Evolutionary conservation across 35 echinoderm and acorn worm species (phyloP), one percentile per base, ranked within the genome.

Genomic region (Lytechinus variegatus): DNA sequence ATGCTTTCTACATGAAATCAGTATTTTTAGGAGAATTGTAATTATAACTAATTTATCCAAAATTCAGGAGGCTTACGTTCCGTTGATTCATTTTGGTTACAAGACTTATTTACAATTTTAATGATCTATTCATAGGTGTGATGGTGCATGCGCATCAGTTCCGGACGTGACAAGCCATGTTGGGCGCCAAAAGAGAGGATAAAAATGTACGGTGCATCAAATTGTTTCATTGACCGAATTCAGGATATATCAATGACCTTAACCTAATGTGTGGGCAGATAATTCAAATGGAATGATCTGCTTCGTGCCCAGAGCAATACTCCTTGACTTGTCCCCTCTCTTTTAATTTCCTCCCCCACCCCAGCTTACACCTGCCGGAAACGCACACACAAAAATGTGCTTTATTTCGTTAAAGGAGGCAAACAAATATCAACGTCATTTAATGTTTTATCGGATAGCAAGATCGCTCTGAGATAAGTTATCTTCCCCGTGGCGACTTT

Each of bases 321-420:
- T 79, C 66, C 66, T 79, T 79, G 66, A 79, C 66, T 79, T 79
- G 66, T 79, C 66, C 66, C 66, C 66, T 79, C 66, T 79, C 66
- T 79, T 79, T 79, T 79, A 79, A 79, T 79, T 79, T 79, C 66
- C 66, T 79, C 66, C 66, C 66, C 66, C 66, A 79, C 66, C 66
- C 66, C n/a, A 79, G 66, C 66, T 79, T 24, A 79, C 66, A 79
- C 66, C 66, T 79, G 66, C 66, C 66, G 66, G 66, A 79, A 79
- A 79, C n/a, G 66, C 21, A 79, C 66, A 79, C 66, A 79, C 66
- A 79, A 79, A 79, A 79, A 79, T 79, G 66, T 79, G 66, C 66
- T 79, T 79, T 16, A 79, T 79, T 79, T 24, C 19, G 19, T 79
- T 79, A 79, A 79, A 79, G 66, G 66, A 24, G 66, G 66, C 21